Percentiles rank a stretch among this genome's conserved stretches.
phyloP scores from a whole-genome alignment of 2,888 invertebrate genomes.

The Marronus borbonicus region DNA sequence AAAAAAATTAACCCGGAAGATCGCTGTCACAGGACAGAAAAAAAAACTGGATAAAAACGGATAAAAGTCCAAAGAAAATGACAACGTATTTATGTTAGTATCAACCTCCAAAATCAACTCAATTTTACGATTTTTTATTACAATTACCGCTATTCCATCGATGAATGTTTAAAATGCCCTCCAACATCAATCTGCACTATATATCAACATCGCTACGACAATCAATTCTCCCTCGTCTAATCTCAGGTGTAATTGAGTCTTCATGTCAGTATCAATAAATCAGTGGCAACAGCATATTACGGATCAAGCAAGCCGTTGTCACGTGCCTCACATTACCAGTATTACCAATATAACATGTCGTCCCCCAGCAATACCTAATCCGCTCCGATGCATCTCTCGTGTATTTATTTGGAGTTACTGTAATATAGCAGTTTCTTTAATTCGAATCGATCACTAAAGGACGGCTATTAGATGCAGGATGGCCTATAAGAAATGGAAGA shows the following conservation, averaged over 20 bases:
- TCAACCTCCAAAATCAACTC: too few relatives aligned
- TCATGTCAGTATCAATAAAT: constrained; percentile 68
- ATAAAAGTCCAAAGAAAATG: too few relatives aligned
- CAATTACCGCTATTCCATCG: too few relatives aligned
- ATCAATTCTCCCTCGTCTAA: constrained; percentile 46
- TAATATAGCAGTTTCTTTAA: constrained; percentile 22
- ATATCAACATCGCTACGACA: constrained; percentile 16
- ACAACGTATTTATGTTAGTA: too few relatives aligned
- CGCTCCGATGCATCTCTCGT: constrained; percentile 24
- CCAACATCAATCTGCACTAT: constrained; percentile 16
- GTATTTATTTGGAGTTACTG: constrained; percentile 20
- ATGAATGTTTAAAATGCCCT: not conserved
- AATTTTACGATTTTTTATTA: too few relatives aligned
- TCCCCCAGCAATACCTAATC: constrained; percentile 41
- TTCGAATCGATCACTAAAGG: constrained; percentile 1
- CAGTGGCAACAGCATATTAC: constrained; percentile 65
- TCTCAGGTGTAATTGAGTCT: constrained; percentile 64
- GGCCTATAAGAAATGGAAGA: too few relatives aligned
- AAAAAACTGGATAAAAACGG: too few relatives aligned
- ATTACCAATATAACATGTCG: constrained; percentile 57
- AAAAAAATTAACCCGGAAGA: too few relatives aligned
- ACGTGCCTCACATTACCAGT: constrained; percentile 66
- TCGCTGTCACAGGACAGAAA: too few relatives aligned
- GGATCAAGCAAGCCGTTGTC: constrained; percentile 64
- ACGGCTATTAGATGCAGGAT: not conserved